Evolutionary conservation across 2,888 invertebrate species (phyloP), one percentile per base, ranked within the genome.

Genomic region (Altica lythri): DNA sequence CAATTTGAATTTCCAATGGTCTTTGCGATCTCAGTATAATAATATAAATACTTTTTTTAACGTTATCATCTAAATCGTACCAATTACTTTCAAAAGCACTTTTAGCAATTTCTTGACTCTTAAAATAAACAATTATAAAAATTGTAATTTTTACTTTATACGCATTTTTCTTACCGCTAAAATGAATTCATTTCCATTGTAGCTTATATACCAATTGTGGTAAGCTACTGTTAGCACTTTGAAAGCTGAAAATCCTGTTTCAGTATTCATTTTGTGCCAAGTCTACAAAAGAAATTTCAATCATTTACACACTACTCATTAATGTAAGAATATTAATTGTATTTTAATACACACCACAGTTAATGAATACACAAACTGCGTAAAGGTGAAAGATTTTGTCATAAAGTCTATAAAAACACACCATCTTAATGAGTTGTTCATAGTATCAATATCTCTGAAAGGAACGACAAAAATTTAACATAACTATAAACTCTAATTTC

Each of bases 151-250:
- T n/a, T n/a, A n/a, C n/a, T n/a, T n/a, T n/a, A n/a, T n/a, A 29
- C 3, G n/a, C 29, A n/a, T 29, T 2, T 29, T 4, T 17, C 13
- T 40, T 40, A 40, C 40, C 10, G 1, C 17, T 22, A 40, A 14
- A 40, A 40, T 40, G 12, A 40, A 25, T 22, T 40, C 40, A 13
- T 40, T 40, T 8, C 40, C 40, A 13, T 40, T 19, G 9, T 40
- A 40, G 25, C 13, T 40, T 19, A 40, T 40, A 10, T 40, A 40
- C 40, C 22, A 40, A 10, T 12, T 40, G 19, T 40, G 22, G 1
- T n/a, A 1, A 22, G 40, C 13, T 12, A 40, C 6, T 3, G 25
- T 1, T 1, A 40, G 2, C 4, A 40, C 4, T 13, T 22, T 25
- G 1, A 17, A 22, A 9, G 13, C 8, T 13, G 22, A 19, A 18